Evolutionary conservation across 1,140 invertebrate species (phyloP).

Genomic region (Drosophila suzukii): DNA sequence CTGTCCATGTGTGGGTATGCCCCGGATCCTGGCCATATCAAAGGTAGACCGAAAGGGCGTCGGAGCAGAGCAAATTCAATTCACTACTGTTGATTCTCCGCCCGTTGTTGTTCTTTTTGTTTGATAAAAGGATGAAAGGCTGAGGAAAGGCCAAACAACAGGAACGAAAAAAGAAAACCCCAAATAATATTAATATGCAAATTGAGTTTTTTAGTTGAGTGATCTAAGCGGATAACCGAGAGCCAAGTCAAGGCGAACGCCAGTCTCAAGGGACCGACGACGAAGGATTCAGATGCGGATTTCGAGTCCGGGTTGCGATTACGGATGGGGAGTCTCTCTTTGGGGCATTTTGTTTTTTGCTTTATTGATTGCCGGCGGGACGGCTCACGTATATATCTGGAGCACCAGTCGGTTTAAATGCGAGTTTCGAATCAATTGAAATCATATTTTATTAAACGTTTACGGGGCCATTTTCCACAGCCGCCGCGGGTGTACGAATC

Average conservation of each 20-base stretch:
- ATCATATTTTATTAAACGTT: constrained; percentile 82
- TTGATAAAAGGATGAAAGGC: constrained; percentile 68
- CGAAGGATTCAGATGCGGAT: constrained; percentile 18
- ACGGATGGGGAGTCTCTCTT: constrained; percentile 16
- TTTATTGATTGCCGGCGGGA: constrained; percentile 69
- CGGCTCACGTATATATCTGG: constrained; percentile 30
- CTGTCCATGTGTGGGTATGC: constrained; percentile 24
- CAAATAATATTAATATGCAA: constrained; percentile 84
- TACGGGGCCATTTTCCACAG: constrained; percentile 74
- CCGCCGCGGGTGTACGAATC: constrained; percentile 49
- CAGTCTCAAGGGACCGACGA: constrained; percentile 35
- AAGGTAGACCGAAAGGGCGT: constrained; percentile 72
- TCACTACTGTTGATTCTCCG: constrained; percentile 75
- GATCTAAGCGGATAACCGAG: constrained; percentile 83
- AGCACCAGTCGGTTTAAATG: constrained; percentile 67
- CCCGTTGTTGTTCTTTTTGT: constrained; percentile 61
- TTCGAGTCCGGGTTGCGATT: neutral
- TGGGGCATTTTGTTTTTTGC: constrained; percentile 58
- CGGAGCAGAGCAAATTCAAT: constrained; percentile 80
- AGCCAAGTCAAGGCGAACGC: constrained; percentile 42
- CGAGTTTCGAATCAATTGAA: constrained; percentile 77
- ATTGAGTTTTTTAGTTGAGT: constrained; percentile 84
- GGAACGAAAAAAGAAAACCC: constrained; percentile 50
- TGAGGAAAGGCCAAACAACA: constrained; percentile 39
- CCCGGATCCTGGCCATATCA: constrained; percentile 52